Evolutionary conservation across 2,113 vertebrate genomes (phyloP), one percentile per base, ranked within the genome.

Genomic region (Pterocles burchelli): DNA sequence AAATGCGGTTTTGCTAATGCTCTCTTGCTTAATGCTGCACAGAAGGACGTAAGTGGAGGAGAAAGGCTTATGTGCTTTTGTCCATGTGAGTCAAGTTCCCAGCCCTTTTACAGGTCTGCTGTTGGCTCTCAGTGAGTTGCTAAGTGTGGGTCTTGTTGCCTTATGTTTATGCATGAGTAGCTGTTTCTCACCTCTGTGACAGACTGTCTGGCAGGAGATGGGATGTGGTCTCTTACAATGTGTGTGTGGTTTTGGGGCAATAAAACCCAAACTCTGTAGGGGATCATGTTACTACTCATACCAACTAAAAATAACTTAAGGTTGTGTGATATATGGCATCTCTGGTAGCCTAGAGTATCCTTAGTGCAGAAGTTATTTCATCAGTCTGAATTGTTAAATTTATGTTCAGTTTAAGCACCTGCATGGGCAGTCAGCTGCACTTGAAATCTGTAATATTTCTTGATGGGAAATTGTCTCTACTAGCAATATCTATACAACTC

Each of bases 361-460:
- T 79, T 83, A 58, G 17, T 81, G 24, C 20, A 80, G 34, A 83
- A 81, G 7, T 79, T 68, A 46, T 45, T 94, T 80, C 3, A 26
- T 83, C 55, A 84, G 28, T 63, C 19, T 34, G n/a, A 88, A 83
- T 58, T 70, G 33, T 28, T 85, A 28, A 3, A 11, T 58, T 88
- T 79, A 54, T 19, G 5, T 73, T 77, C 55, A 73, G 9, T 88
- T 80, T 66, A 72, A 57, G 21, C 46, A 55, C 38, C 58, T 48
- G 4, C 3, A 2, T 89, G 29, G 51, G 62, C 58, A 88, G 36
- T 55, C 2, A 4, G 28, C 48, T 86, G 46, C 29, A 22, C 31
- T 67, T 82, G 70, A 95, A 88, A 54, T 73, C 12, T 57, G 18
- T 70, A n/a, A 7, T 49, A 85, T 61, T 86, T 75, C 61, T 68